Evolutionary conservation across 2,797 vertebrate genomes (phyloP).

Genomic region (Saxicola maurus): DNA sequence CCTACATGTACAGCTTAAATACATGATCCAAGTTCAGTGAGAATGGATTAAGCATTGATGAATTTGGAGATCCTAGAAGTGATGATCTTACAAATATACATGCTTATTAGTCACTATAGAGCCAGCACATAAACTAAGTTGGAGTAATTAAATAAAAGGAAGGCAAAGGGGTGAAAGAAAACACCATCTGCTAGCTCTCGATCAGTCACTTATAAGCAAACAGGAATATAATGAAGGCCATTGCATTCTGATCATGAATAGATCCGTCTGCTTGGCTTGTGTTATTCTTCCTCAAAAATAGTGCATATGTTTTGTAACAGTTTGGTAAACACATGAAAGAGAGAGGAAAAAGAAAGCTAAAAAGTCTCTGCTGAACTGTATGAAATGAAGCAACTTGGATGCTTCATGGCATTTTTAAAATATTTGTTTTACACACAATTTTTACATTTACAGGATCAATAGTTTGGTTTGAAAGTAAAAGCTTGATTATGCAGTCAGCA

Average conservation of each 20-base stretch:
- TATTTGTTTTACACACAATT: background rate
- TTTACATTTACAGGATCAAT: background rate
- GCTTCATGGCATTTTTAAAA: background rate
- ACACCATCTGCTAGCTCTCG: constrained; percentile 77
- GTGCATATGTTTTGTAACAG: constrained; percentile 59
- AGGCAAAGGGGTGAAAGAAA: constrained; percentile 68
- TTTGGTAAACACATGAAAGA: constrained; percentile 61
- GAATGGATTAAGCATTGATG: background rate
- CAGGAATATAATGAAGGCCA: constrained; percentile 71
- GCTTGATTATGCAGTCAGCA: background rate
- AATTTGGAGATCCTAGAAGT: background rate
- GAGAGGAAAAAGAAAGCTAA: constrained; percentile 26
- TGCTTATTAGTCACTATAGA: constrained; percentile 41
- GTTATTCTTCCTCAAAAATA: constrained; percentile 63
- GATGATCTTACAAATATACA: constrained; percentile 17
- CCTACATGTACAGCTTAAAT: background rate
- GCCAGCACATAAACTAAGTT: constrained; percentile 59
- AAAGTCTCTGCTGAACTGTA: constrained; percentile 16
- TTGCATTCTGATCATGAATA: constrained; percentile 74
- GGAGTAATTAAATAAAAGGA: constrained; percentile 70
- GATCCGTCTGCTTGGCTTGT: constrained; percentile 69
- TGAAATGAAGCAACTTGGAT: background rate
- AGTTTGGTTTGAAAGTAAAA: background rate
- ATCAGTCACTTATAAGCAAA: constrained; percentile 68
- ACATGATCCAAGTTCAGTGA: background rate